A percentile compares a stretch with the other conserved stretches of the same genome.
These are phyloP conservation scores for Chamaetylas fuelleborni DNA, from an alignment of 2,113 vertebrate genomes.

Conservation along the genomic window DNA sequence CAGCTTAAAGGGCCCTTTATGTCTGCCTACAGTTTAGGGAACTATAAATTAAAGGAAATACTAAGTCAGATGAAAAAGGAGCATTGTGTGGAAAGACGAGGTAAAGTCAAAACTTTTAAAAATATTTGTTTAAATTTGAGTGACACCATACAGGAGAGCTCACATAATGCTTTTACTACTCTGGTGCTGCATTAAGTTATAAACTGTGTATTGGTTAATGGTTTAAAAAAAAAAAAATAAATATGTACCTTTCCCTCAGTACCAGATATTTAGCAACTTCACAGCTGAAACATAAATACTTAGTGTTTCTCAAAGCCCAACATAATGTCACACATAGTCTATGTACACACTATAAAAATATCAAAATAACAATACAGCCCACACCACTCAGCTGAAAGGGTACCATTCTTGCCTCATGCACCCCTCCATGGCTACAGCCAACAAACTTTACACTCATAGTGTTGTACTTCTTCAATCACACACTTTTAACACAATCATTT, in stretches of 20 bases:
- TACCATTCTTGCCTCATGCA: not conserved
- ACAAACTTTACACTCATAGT: not conserved
- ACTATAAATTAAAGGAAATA: slow-evolving; percentile 48
- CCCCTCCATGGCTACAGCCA: not conserved
- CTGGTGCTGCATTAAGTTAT: not conserved
- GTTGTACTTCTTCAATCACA: not conserved
- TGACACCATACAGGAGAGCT: not conserved
- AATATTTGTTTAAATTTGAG: slow-evolving; percentile 39
- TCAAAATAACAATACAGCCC: not conserved
- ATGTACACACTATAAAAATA: not conserved
- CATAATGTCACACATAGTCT: not conserved
- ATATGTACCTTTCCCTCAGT: not conserved
- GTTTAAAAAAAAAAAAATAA: not conserved
- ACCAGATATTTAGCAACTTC: not conserved
- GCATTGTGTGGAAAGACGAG: slow-evolving; percentile 30
- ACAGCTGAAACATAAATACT: not conserved
- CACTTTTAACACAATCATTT: not conserved
- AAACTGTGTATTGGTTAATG: not conserved
- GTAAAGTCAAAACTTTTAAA: not conserved
- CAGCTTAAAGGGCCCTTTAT: slow-evolving; percentile 35
- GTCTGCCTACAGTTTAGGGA: not conserved
- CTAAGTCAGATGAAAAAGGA: slow-evolving; percentile 40
- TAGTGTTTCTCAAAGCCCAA: not conserved
- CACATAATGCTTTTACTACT: not conserved
- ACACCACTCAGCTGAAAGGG: not conserved